Conservation (phyloP, 1,140 invertebrate species). For the Mesaphorura yosii region DNA sequence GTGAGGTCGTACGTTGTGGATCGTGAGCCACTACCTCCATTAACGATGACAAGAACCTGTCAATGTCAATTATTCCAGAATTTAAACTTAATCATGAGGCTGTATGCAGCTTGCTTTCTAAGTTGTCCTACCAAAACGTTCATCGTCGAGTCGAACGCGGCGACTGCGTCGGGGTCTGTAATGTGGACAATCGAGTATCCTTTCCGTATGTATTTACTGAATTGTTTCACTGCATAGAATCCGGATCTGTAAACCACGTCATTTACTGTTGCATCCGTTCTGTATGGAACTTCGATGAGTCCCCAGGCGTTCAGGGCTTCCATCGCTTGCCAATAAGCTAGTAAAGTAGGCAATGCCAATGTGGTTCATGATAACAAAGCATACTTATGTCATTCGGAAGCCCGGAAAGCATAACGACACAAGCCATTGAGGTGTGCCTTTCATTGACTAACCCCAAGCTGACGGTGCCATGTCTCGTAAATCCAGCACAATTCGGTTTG, state of each 20-base stretch:
- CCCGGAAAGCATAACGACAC: too few relatives aligned
- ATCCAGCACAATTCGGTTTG: slow-evolving; percentile 17
- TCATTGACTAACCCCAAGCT: slow-evolving; percentile 27
- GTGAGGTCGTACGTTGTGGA: too few relatives aligned
- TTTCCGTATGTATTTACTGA: slow-evolving; percentile 23
- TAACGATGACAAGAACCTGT: too few relatives aligned
- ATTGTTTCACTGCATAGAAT: slow-evolving; percentile 21
- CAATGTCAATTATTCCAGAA: too few relatives aligned
- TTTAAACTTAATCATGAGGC: too few relatives aligned
- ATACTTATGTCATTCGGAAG: not conserved
- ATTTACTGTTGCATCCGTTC: slow-evolving; percentile 6
- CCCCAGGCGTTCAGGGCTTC: slow-evolving; percentile 20
- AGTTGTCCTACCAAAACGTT: too few relatives aligned
- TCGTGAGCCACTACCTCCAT: too few relatives aligned
- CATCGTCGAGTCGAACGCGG: too few relatives aligned
- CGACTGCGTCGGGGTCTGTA: too few relatives aligned
- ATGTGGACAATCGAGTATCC: slow-evolving; percentile 3
- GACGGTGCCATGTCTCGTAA: slow-evolving; percentile 18
- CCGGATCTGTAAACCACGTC: slow-evolving; percentile 21
- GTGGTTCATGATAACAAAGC: too few relatives aligned
- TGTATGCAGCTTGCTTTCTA: too few relatives aligned
- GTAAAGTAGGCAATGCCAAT: not conserved
- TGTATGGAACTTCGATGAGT: slow-evolving; percentile 19
- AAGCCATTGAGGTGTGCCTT: too few relatives aligned
- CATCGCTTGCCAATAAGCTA: slow-evolving; percentile 26